These are phyloP conservation scores for Chiridota heheva DNA, from an alignment of 35 echinoderm and acorn worm genomes.

Conservation along the genomic window DNA sequence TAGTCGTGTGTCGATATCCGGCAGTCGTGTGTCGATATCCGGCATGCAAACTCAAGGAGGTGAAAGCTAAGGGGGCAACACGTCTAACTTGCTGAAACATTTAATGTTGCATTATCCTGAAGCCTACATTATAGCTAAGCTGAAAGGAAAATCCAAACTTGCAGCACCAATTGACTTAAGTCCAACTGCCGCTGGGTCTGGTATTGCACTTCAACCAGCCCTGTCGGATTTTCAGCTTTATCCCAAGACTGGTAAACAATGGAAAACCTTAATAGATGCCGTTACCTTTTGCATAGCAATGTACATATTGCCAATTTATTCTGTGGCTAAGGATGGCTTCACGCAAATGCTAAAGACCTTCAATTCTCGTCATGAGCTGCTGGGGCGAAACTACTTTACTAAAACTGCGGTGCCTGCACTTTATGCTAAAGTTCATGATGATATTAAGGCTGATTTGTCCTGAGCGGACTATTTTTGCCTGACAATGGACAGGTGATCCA, in stretches of 20 bases:
- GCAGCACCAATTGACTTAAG: not conserved
- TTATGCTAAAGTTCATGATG: slow-evolving; percentile 12
- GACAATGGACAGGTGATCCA: slow-evolving; percentile 45
- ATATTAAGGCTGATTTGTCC: not conserved
- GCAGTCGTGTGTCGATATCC: not conserved
- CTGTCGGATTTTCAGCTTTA: not conserved
- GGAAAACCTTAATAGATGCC: slow-evolving; percentile 25
- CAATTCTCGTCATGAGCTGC: slow-evolving; percentile 29
- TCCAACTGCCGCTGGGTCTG: not conserved
- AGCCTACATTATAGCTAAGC: not conserved
- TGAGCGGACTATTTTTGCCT: slow-evolving; percentile 18
- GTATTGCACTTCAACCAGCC: not conserved
- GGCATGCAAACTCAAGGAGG: not conserved
- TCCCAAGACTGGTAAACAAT: not conserved
- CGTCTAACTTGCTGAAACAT: slow-evolving; percentile 1
- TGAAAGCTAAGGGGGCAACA: not conserved
- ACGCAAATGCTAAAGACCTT: slow-evolving; percentile 9
- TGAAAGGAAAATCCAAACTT: not conserved
- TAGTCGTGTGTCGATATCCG: not conserved
- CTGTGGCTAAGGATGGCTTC: slow-evolving; percentile 36
- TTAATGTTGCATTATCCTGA: slow-evolving; percentile 11
- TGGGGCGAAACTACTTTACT: slow-evolving; percentile 31
- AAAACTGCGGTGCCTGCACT: slow-evolving; percentile 28
- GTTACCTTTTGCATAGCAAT: slow-evolving; percentile 37
- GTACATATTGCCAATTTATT: slow-evolving; percentile 26